phyloP scores from a whole-genome alignment of 2,113 vertebrate species.

The Burhinus oedicnemus region DNA sequence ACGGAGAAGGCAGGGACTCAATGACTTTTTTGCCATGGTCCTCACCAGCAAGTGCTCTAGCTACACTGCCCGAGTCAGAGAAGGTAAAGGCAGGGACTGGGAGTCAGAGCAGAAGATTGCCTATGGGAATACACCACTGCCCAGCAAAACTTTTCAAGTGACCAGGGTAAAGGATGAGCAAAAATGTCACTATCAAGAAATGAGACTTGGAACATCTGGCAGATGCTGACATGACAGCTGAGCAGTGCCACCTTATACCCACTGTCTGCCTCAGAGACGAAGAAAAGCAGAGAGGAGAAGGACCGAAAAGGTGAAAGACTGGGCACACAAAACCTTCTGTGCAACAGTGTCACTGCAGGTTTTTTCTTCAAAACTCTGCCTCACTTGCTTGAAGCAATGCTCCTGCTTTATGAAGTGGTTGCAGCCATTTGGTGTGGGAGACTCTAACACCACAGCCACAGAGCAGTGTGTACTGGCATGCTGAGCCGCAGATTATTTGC shows the following conservation, averaged over 20 bases:
- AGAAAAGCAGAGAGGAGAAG: background rate
- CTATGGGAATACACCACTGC: background rate
- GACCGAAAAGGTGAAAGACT: background rate
- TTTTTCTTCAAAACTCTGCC: background rate
- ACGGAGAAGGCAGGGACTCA: background rate
- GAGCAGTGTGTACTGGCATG: background rate
- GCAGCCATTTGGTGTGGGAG: background rate
- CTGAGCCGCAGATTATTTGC: background rate
- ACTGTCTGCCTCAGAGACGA: background rate
- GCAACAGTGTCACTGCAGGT: background rate
- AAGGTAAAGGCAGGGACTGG: background rate
- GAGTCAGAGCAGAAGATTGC: background rate
- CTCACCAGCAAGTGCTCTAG: background rate
- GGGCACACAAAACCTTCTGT: background rate
- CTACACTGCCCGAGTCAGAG: background rate
- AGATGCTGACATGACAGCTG: background rate
- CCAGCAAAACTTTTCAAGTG: background rate
- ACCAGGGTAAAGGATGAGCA: background rate
- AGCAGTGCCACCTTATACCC: background rate
- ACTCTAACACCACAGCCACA: rapidly evolving
- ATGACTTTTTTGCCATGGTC: background rate
- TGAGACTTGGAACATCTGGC: background rate
- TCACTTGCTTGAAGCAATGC: background rate
- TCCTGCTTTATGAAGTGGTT: background rate
- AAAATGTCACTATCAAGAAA: background rate